A percentile compares a stretch with the other conserved stretches of the same genome.
phyloP scores from a whole-genome alignment of 2,888 invertebrate species.

The Dryobotodes eremita region DNA sequence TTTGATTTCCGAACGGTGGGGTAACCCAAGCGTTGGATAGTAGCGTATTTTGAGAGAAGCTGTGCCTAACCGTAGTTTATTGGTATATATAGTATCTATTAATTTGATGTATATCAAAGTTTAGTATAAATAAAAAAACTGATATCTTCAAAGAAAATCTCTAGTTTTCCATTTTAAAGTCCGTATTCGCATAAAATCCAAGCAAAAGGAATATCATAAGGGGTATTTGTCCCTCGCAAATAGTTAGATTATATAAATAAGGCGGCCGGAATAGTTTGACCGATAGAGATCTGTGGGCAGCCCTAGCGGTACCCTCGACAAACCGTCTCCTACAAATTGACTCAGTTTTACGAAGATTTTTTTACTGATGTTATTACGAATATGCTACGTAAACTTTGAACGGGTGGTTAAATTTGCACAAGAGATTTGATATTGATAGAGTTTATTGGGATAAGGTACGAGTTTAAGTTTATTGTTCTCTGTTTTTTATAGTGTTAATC shows the following conservation, averaged over 20 bases:
- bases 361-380: conserved; percentile 78
- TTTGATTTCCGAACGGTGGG: conserved; percentile 19
- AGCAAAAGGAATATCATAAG: conserved; percentile 69
- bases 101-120: background rate
- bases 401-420: conserved; percentile 67
- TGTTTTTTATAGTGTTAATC: background rate
- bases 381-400: conserved; percentile 76
- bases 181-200: conserved; percentile 48
- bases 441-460: conserved; percentile 1
- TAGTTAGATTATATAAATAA: conserved; percentile 91
- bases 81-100: background rate
- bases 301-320: conserved; percentile 68
- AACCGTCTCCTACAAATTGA: conserved; percentile 82
- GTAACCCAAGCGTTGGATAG: background rate
- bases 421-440: conserved; percentile 30
- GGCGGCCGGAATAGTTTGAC: conserved; percentile 85
- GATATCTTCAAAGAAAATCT: background rate
- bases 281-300: conserved; percentile 87
- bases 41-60: background rate
- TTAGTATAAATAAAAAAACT: background rate
- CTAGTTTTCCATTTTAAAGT: conserved; percentile 49
- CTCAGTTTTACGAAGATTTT: conserved; percentile 85
- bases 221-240: conserved; percentile 89
- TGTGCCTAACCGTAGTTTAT: background rate
- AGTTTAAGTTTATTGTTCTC: background rate